A percentile compares a stretch with the other conserved stretches of the same genome.
These are phyloP conservation scores for Neoseiulus cucumeris DNA, from an alignment of 1,140 invertebrate species.

Conservation along the genomic window DNA sequence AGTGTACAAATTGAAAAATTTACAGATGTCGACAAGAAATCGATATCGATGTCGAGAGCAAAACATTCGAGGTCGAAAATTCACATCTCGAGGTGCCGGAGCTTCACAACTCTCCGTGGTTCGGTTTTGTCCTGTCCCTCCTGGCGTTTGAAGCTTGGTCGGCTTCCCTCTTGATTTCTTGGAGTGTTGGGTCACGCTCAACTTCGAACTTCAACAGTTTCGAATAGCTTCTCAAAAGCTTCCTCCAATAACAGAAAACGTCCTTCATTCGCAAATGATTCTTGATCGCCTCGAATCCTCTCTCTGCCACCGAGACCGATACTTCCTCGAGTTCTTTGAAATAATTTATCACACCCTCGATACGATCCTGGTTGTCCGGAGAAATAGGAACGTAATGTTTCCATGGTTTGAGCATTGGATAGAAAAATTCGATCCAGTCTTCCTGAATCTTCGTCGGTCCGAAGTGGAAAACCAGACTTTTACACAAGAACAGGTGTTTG, in stretches of 20 bases:
- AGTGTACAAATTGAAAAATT: too few relatives aligned
- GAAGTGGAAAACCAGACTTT: slow-evolving; percentile 85
- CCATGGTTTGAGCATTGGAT: slow-evolving; percentile 74
- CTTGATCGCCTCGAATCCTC: slow-evolving; percentile 58
- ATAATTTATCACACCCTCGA: slow-evolving; percentile 52
- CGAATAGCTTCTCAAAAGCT: slow-evolving; percentile 51
- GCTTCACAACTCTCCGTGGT: too few relatives aligned
- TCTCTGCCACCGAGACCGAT: slow-evolving; percentile 54
- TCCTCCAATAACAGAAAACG: slow-evolving; percentile 67
- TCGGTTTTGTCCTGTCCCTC: not conserved
- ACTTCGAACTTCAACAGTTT: slow-evolving; percentile 48
- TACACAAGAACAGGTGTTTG: slow-evolving; percentile 84
- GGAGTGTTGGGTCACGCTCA: slow-evolving; percentile 10
- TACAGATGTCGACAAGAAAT: too few relatives aligned
- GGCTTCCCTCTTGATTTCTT: not conserved
- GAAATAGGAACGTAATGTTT: slow-evolving; percentile 76
- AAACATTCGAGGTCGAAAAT: too few relatives aligned
- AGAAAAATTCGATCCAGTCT: slow-evolving; percentile 92
- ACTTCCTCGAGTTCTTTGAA: slow-evolving; percentile 51
- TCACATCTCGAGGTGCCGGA: too few relatives aligned
- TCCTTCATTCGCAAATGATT: slow-evolving; percentile 61
- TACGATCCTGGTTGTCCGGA: slow-evolving; percentile 40
- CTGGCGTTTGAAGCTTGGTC: too few relatives aligned
- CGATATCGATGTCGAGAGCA: too few relatives aligned
- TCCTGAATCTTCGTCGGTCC: slow-evolving; percentile 34